Percentiles rank a stretch among this genome's conserved stretches.
These are phyloP conservation scores for Chrysotoxum bicinctum DNA, from an alignment of 2,888 invertebrate genomes.

Conservation along the genomic window DNA sequence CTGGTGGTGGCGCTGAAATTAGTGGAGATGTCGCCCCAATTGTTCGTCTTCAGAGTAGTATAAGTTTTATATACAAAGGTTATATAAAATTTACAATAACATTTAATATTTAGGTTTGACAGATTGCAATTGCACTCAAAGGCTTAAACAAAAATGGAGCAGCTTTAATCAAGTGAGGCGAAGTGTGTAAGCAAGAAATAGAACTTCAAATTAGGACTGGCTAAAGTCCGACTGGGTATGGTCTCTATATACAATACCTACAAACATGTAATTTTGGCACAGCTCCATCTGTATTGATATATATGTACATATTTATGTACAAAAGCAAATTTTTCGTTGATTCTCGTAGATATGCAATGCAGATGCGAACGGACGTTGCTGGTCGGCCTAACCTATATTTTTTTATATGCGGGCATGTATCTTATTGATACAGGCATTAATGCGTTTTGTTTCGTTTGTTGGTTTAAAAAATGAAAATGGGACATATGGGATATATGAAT, in stretches of 20 bases:
- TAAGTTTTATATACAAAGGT: too few species aligned
- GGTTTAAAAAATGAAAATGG: conserved; percentile 3
- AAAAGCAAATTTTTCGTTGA: not conserved
- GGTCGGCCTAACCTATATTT: conserved; percentile 49
- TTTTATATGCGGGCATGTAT: conserved; percentile 7
- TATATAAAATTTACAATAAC: too few species aligned
- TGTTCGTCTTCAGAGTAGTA: too few species aligned
- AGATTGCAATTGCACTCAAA: too few species aligned
- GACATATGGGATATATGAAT: not conserved
- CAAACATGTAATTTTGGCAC: conserved; percentile 31
- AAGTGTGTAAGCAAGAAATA: conserved; percentile 3
- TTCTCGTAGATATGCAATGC: conserved; percentile 53
- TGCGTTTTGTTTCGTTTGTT: conserved; percentile 26
- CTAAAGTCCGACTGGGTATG: conserved; percentile 38
- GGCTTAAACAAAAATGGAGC: too few species aligned
- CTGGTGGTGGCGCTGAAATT: too few species aligned
- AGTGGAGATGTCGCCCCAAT: too few species aligned
- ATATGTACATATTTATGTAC: not conserved
- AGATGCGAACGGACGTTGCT: conserved; percentile 29
- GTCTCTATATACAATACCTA: not conserved
- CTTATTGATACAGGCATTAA: not conserved
- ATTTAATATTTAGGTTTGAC: too few species aligned
- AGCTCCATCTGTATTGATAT: conserved; percentile 27
- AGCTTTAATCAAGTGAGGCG: not conserved
- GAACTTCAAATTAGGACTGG: conserved; percentile 43